Conservation (phyloP, 64 coral and sea anemone genomes). For the Montipora cactus region DNA sequence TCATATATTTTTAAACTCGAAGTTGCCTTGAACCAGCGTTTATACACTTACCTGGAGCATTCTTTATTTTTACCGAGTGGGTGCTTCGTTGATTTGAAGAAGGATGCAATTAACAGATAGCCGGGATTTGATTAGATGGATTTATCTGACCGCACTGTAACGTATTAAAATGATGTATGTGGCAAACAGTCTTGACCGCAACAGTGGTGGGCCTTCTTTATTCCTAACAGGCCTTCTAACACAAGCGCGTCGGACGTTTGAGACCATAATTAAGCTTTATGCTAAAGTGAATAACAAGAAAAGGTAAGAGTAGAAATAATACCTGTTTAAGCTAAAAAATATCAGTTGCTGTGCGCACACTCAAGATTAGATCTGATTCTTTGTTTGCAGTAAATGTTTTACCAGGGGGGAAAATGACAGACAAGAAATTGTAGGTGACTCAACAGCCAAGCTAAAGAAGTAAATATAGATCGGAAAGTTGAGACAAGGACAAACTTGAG, state of each 20-base stretch:
- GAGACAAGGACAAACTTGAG: neutral
- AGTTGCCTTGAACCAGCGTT: neutral
- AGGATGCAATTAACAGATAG: neutral
- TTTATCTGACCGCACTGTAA: neutral
- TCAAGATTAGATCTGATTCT: neutral
- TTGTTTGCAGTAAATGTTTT: neutral
- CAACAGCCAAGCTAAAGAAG: neutral
- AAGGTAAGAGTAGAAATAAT: neutral
- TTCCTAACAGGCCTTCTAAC: neutral
- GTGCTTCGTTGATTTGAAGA: neutral
- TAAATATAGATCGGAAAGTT: neutral
- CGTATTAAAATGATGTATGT: conserved; percentile 2
- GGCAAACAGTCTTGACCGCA: neutral
- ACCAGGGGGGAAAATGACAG: neutral
- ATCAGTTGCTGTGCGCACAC: too few relatives aligned
- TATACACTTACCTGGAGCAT: neutral
- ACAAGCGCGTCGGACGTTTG: neutral
- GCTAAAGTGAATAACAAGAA: neutral
- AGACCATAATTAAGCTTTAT: neutral
- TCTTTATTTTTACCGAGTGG: neutral
- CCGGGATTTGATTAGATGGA: neutral
- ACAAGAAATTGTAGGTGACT: conserved; percentile 11
- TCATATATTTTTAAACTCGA: neutral
- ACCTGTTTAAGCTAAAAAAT: too few relatives aligned
- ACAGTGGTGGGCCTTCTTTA: neutral